Conservation (phyloP, 2,888 invertebrate genomes). For the Aspidiotus destructor region DNA sequence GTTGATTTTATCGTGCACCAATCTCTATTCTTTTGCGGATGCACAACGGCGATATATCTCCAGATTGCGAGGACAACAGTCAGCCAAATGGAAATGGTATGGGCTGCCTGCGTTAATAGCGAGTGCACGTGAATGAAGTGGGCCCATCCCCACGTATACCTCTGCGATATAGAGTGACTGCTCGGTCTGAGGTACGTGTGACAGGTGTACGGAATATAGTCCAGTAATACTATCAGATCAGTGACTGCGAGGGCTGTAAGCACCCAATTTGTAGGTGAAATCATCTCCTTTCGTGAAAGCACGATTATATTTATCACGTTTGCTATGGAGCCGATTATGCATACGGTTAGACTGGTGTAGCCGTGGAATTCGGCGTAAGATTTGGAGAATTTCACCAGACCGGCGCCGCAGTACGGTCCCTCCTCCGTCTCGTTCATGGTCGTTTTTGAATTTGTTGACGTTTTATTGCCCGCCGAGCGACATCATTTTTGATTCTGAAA, state of each 20-base stretch:
- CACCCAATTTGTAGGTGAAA: constrained; percentile 82
- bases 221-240: constrained; percentile 87
- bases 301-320: constrained; percentile 88
- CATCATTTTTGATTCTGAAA: neutral
- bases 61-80: constrained; percentile 88
- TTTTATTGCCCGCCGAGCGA: neutral
- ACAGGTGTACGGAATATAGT: constrained; percentile 81
- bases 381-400: constrained; percentile 40
- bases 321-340: constrained; percentile 79
- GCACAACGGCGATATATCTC: constrained; percentile 68
- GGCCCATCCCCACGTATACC: constrained; percentile 63
- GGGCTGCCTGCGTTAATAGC: constrained; percentile 76
- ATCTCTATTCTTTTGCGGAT: constrained; percentile 66
- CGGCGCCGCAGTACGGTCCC: constrained; percentile 34
- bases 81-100: constrained; percentile 85
- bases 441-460: neutral
- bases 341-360: constrained; percentile 73
- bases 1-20: constrained; percentile 77
- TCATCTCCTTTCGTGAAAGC: constrained; percentile 79
- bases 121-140: constrained; percentile 82
- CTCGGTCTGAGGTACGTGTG: constrained; percentile 60
- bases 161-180: constrained; percentile 45
- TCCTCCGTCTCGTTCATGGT: constrained; percentile 19
- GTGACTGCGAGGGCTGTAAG: constrained; percentile 83
- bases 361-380: constrained; percentile 70